Percentiles rank a stretch among this genome's conserved stretches.
These are phyloP conservation scores for Hypanus sabinus DNA, from an alignment of 2,113 vertebrate genomes.

Conservation along the genomic window DNA sequence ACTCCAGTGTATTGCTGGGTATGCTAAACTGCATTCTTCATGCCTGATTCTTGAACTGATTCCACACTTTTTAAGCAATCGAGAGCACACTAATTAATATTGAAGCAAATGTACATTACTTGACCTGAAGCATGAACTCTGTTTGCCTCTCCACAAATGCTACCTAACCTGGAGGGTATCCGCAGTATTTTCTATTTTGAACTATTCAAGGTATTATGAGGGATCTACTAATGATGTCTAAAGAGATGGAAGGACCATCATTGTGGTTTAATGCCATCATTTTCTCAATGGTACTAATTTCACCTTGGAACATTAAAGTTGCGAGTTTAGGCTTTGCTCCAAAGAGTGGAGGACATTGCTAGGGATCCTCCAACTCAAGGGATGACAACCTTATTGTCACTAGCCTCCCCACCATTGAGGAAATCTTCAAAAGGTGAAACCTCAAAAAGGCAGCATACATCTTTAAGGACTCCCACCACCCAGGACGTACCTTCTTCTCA, in stretches of 20 bases:
- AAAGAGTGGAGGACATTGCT: neutral
- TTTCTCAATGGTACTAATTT: neutral
- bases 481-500: no score
- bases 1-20: neutral
- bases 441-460: no score
- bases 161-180: no score
- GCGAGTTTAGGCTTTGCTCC: neutral
- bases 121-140: neutral
- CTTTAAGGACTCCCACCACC: no score
- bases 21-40: neutral
- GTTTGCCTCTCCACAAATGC: no score
- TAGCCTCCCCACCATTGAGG: no score
- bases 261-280: neutral
- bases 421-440: no score
- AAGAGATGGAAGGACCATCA: neutral
- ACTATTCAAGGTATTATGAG: neutral
- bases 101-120: neutral
- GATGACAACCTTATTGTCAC: no score
- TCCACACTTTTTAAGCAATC: constrained; percentile 2
- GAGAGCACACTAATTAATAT: neutral
- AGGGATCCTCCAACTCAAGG: neutral
- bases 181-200: no score
- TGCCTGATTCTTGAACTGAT: neutral
- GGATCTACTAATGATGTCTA: neutral
- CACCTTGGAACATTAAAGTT: neutral